These are phyloP conservation scores for Sycophaga agraensis DNA, from an alignment of 1,140 invertebrate genomes.

Conservation along the genomic window DNA sequence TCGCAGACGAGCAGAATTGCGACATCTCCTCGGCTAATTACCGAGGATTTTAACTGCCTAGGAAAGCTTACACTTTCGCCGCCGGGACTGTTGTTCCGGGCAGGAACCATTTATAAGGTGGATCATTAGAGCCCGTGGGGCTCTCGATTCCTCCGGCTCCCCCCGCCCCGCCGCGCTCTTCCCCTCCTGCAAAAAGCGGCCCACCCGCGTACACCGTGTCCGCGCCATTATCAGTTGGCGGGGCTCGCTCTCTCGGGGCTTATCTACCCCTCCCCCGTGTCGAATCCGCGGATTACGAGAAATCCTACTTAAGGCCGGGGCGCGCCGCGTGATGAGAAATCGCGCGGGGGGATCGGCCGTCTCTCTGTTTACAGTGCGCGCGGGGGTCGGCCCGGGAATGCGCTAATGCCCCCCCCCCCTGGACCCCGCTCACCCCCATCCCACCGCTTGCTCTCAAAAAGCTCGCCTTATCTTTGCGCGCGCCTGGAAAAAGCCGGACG, in stretches of 20 bases:
- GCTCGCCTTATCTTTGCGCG: neutral
- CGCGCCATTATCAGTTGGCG: slow-evolving; percentile 4
- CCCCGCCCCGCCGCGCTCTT: neutral
- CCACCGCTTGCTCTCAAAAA: neutral
- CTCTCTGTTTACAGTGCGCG: neutral
- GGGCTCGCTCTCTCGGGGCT: neutral
- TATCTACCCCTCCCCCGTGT: neutral
- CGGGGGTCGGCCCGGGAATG: neutral
- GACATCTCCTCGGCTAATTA: too few relatives aligned
- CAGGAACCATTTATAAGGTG: neutral
- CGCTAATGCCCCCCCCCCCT: neutral
- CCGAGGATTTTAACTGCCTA: too few relatives aligned
- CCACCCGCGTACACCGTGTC: neutral
- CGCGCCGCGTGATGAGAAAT: neutral
- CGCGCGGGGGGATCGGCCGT: neutral
- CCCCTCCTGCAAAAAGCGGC: too few relatives aligned
- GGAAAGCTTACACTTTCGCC: too few relatives aligned
- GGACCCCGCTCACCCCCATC: too few relatives aligned
- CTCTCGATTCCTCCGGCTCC: neutral
- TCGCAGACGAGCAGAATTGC: too few relatives aligned
- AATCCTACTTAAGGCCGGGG: slow-evolving; percentile 12
- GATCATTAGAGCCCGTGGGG: neutral
- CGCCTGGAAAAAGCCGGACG: neutral
- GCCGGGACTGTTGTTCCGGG: too few relatives aligned
- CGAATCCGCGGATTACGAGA: slow-evolving; percentile 7